Conservation (phyloP, 2,888 invertebrate genomes). For the Lycophotia porphyrea region DNA sequence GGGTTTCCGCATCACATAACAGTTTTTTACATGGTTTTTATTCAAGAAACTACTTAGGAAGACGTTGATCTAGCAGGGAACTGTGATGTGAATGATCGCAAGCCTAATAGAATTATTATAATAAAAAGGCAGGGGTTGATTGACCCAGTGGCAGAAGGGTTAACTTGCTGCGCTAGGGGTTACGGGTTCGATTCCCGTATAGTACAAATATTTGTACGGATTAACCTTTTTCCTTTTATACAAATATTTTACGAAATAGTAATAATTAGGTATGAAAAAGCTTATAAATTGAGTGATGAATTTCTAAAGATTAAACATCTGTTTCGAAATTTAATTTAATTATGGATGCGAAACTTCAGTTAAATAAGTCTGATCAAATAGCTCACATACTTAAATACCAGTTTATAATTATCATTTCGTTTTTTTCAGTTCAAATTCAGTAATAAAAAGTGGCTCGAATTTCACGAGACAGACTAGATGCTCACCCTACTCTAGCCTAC, state of each 20-base stretch:
- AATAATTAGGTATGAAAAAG: neutral
- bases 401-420: neutral
- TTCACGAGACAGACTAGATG: neutral
- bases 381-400: neutral
- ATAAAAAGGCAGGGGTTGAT: neutral
- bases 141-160: neutral
- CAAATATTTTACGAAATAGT: neutral
- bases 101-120: neutral
- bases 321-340: neutral
- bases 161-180: neutral
- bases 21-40: neutral
- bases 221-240: neutral
- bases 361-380: neutral
- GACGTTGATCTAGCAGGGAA: neutral
- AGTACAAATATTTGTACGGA: neutral
- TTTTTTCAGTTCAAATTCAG: neutral
- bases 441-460: neutral
- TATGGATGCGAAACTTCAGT: neutral
- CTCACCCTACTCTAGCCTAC: conserved; percentile 32
- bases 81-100: neutral
- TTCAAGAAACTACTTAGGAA: neutral
- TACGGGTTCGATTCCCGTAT: conserved; percentile 3
- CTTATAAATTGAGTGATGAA: no score
- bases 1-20: neutral
- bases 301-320: neutral